Percentiles rank a stretch among this genome's conserved stretches.
Evolutionary conservation across 2,113 vertebrate genomes (phyloP).

Genomic region (Glaucomys volans): DNA sequence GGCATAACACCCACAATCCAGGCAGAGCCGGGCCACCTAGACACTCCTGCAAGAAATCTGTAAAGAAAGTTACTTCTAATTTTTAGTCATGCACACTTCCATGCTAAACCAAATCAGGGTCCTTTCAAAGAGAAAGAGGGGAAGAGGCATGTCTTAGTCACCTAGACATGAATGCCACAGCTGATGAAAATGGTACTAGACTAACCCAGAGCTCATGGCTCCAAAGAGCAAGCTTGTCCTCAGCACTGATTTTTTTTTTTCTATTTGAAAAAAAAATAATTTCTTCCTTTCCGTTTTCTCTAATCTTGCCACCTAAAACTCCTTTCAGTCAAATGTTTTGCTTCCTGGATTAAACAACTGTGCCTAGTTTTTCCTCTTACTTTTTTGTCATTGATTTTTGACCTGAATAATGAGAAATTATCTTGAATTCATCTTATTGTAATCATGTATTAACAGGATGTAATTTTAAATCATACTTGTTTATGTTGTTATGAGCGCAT

Average conservation of each 20-base stretch:
- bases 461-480: slow-evolving; percentile 7
- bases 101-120: not conserved
- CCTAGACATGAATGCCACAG: not conserved
- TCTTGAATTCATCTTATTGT: not conserved
- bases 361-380: not conserved
- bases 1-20: not conserved
- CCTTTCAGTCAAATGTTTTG: not conserved
- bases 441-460: not conserved
- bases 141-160: not conserved
- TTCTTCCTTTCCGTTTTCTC: not conserved
- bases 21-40: not conserved
- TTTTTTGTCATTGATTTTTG: slow-evolving; percentile 3
- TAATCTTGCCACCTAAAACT: not conserved
- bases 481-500: no score
- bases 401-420: not conserved
- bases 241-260: not conserved
- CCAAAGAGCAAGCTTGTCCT: not conserved
- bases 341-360: slow-evolving; percentile 5
- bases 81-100: not conserved
- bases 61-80: slow-evolving; percentile 6
- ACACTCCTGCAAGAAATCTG: not conserved
- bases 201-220: not conserved
- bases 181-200: not conserved
- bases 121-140: not conserved
- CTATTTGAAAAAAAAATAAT: not conserved